Evolutionary conservation across 2,888 invertebrate species (phyloP).

Genomic region (Chloroclysta siterata): DNA sequence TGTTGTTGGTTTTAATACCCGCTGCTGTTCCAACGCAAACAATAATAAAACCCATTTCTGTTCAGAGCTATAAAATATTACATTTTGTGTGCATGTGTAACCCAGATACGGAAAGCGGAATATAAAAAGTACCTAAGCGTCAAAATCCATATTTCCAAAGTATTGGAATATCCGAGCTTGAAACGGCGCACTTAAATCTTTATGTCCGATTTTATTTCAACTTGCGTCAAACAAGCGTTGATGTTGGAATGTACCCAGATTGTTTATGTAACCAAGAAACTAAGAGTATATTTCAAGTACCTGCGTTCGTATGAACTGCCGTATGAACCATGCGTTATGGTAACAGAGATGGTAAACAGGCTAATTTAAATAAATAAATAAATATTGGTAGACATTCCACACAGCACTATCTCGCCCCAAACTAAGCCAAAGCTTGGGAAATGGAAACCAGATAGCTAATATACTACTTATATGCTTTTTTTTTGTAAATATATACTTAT

Average conservation of each 20-base stretch:
- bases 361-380: no score
- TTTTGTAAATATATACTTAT: no score
- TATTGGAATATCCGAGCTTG: constrained; percentile 45
- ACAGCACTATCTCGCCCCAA: no score
- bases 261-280: constrained; percentile 21
- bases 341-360: no score
- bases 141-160: constrained; percentile 49
- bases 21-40: constrained; percentile 16
- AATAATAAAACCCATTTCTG: constrained; percentile 29
- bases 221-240: constrained; percentile 36
- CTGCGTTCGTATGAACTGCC: neutral
- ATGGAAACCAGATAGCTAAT: no score
- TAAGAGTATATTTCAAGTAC: neutral
- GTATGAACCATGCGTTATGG: no score
- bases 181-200: constrained; percentile 47
- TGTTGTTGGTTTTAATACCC: constrained; percentile 24
- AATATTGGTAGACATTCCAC: no score
- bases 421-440: no score
- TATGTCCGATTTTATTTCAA: constrained; percentile 41
- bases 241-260: constrained; percentile 35
- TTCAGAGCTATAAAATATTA: constrained; percentile 33
- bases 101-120: constrained; percentile 36
- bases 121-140: constrained; percentile 38
- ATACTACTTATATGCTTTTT: no score
- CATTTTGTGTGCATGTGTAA: constrained; percentile 31